These are phyloP conservation scores for Cephus runcator DNA, from an alignment of 2,888 invertebrate species.

Conservation along the genomic window DNA sequence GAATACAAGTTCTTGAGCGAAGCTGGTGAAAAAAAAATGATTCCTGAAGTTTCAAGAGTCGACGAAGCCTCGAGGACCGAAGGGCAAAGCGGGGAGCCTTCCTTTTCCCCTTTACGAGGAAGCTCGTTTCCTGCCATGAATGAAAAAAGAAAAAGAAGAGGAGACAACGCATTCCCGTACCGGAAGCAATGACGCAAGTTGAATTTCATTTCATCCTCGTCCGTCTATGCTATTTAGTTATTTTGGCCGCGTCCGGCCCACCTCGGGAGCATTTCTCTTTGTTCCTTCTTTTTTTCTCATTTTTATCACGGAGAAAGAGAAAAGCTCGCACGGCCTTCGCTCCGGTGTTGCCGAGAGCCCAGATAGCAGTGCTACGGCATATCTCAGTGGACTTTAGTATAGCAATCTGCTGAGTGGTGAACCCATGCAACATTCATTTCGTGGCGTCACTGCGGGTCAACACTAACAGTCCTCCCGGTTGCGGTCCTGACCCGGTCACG, in stretches of 20 bases:
- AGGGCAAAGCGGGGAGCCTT: neutral
- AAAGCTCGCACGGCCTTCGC: neutral
- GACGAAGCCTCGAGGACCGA: neutral
- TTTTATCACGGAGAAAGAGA: neutral
- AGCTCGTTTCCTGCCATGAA: neutral
- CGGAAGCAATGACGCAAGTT: neutral
- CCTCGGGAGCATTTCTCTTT: neutral
- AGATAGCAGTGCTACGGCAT: constrained; percentile 12
- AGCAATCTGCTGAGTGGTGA: constrained; percentile 55
- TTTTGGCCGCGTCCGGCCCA: constrained; percentile 16
- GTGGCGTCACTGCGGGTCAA: constrained; percentile 17
- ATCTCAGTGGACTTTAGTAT: constrained; percentile 45
- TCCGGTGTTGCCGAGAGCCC: neutral
- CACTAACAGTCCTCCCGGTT: constrained; percentile 3
- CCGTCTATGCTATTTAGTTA: constrained; percentile 28
- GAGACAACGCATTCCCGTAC: neutral
- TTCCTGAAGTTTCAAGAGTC: neutral
- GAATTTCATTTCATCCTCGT: constrained; percentile 18
- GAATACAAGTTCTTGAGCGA: neutral
- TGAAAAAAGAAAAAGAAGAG: neutral
- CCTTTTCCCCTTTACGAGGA: neutral
- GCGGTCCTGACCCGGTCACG: constrained; percentile 17
- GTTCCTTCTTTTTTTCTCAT: neutral
- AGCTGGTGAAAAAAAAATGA: neutral
- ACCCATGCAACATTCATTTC: constrained; percentile 51